Evolutionary conservation across 1,140 invertebrate species (phyloP).

Genomic region (Apis laboriosa): DNA sequence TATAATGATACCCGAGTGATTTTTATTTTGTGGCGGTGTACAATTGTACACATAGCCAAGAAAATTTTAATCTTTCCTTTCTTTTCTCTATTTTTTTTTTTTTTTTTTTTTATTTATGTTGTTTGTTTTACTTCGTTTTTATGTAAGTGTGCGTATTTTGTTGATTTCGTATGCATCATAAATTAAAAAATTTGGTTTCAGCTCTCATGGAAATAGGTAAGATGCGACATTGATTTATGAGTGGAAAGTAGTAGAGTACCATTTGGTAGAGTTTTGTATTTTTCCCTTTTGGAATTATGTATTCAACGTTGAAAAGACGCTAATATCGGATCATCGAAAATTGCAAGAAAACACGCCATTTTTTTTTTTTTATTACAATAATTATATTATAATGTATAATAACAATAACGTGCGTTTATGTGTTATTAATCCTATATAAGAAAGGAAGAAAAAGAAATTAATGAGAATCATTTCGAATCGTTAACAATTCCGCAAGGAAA

Average conservation of each 20-base stretch:
- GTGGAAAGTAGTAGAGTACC: slow-evolving; percentile 72
- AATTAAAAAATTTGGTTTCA: slow-evolving; percentile 78
- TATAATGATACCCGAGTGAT: slow-evolving; percentile 61
- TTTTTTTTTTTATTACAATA: not conserved
- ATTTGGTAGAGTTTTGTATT: slow-evolving; percentile 67
- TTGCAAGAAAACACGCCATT: not conserved
- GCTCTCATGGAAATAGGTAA: slow-evolving; percentile 81
- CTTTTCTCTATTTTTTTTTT: slow-evolving; percentile 9
- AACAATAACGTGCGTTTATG: not conserved
- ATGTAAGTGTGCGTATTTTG: slow-evolving; percentile 64
- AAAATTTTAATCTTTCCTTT: not conserved
- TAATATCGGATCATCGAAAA: slow-evolving; percentile 55
- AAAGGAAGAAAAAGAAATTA: not conserved
- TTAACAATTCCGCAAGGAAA: no score
- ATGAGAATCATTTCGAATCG: not conserved
- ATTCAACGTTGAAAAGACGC: slow-evolving; percentile 31
- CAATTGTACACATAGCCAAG: slow-evolving; percentile 49
- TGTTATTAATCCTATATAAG: not conserved
- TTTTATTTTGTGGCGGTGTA: slow-evolving; percentile 64
- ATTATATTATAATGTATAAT: not conserved
- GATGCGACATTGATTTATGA: slow-evolving; percentile 75
- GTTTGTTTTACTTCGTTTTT: slow-evolving; percentile 59
- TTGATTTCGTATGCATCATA: slow-evolving; percentile 68
- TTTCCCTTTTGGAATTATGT: slow-evolving; percentile 57
- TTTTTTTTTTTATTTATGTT: slow-evolving; percentile 58